Evolutionary conservation across 2,888 invertebrate genomes (phyloP).

Genomic region (Pomacea canaliculata): DNA sequence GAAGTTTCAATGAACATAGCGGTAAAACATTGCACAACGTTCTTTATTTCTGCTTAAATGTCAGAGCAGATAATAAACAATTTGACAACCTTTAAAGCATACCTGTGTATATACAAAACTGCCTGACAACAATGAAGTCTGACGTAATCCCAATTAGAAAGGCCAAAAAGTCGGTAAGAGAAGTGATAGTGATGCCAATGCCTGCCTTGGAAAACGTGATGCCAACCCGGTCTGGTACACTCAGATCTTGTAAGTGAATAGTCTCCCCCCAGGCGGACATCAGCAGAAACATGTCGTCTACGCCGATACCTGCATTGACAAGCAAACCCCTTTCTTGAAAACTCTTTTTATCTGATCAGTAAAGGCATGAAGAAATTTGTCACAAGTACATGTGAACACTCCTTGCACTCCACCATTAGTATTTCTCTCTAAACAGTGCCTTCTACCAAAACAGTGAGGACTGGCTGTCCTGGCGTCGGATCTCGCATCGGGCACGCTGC

Average conservation of each 20-base stretch:
- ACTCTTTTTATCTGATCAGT: not conserved
- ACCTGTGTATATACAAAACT: slow-evolving; percentile 51
- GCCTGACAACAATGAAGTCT: slow-evolving; percentile 41
- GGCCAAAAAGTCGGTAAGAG: slow-evolving; percentile 46
- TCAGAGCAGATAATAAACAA: too few relatives aligned
- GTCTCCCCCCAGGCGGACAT: slow-evolving; percentile 37
- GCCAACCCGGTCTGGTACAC: slow-evolving; percentile 33
- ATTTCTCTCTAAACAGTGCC: too few relatives aligned
- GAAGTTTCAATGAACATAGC: too few relatives aligned
- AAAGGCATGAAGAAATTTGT: not conserved
- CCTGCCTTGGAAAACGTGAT: slow-evolving; percentile 44
- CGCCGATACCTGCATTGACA: slow-evolving; percentile 36
- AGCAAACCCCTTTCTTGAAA: not conserved
- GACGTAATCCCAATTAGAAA: slow-evolving; percentile 41
- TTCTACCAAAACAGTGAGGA: too few relatives aligned
- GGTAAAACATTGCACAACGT: too few relatives aligned
- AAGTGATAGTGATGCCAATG: slow-evolving; percentile 49
- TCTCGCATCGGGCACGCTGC: too few relatives aligned
- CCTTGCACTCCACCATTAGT: not conserved
- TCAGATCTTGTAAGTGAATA: not conserved
- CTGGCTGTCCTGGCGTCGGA: too few relatives aligned
- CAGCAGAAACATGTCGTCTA: slow-evolving; percentile 43
- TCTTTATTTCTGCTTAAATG: too few relatives aligned
- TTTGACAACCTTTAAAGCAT: not conserved
- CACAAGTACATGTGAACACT: not conserved